phyloP scores from a whole-genome alignment of 1,140 invertebrate genomes.

The Macrotrachela quadricornifera region DNA sequence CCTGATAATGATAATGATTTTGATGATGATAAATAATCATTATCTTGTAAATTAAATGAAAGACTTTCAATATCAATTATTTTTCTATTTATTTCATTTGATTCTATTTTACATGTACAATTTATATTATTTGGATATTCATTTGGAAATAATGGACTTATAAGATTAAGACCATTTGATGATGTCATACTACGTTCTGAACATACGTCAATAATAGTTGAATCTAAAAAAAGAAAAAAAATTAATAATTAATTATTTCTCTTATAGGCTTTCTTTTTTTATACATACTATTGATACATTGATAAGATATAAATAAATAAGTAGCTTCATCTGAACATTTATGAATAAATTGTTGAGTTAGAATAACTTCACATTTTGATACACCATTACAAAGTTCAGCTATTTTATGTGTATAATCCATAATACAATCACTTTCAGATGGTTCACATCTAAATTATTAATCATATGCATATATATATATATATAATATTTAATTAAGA shows the following conservation, averaged over 20 bases:
- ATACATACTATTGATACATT: not conserved
- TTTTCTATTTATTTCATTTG: too few species aligned
- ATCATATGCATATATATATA: not conserved
- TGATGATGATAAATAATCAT: not conserved
- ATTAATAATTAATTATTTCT: too few species aligned
- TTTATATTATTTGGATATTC: constrained; percentile 1
- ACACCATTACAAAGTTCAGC: constrained; percentile 8
- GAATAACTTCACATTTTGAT: not conserved
- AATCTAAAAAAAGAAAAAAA: too few species aligned
- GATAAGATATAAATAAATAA: constrained; percentile 3
- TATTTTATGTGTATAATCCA: constrained; percentile 8
- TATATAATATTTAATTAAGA: not conserved
- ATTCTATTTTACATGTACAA: not conserved
- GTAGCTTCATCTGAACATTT: constrained; percentile 3
- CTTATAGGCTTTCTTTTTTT: too few species aligned
- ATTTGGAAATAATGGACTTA: not conserved
- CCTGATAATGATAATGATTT: not conserved
- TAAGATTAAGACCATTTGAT: too few species aligned
- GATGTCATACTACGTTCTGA: too few species aligned
- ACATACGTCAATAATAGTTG: too few species aligned
- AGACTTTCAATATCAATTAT: not conserved
- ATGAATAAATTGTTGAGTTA: not conserved
- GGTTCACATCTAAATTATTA: not conserved
- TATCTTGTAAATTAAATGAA: constrained; percentile 5
- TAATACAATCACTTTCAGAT: constrained; percentile 2